phyloP scores from a whole-genome alignment of 2,113 vertebrate genomes.

The Tauraco erythrolophus region DNA sequence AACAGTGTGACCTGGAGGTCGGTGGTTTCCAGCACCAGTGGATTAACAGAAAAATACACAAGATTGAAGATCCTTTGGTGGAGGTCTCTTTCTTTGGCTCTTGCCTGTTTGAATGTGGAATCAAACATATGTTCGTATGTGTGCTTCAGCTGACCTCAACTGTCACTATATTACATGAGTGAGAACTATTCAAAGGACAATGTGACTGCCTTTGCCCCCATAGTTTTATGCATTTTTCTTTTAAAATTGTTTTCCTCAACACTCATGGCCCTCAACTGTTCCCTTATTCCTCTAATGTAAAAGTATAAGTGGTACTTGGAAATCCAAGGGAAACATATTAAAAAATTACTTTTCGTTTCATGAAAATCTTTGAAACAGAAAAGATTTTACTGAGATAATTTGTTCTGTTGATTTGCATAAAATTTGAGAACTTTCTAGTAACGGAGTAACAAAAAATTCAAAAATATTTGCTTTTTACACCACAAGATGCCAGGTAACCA shows the following conservation, averaged over 20 bases:
- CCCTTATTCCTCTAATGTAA: background rate
- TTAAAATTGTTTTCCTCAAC: background rate
- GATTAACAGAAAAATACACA: background rate
- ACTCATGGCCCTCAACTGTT: background rate
- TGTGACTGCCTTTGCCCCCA: fast-evolving
- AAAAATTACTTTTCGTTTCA: background rate
- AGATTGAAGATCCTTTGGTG: background rate
- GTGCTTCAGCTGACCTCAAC: background rate
- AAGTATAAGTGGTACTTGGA: background rate
- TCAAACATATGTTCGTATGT: background rate
- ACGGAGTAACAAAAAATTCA: background rate
- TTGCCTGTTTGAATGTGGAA: background rate
- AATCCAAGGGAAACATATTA: background rate
- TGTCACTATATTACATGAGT: background rate
- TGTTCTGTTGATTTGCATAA: background rate
- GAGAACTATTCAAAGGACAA: background rate
- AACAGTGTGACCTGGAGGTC: background rate
- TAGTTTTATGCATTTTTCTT: background rate
- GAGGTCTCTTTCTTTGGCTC: background rate
- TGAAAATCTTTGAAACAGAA: background rate
- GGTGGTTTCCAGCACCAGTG: background rate
- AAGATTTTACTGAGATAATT: background rate
- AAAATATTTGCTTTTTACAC: background rate
- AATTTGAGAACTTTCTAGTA: background rate
- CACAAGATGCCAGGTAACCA: background rate